Base-by-base conservation (phyloP, 2,888 invertebrate genomes). In the Thymelicus sylvestris region DNA sequence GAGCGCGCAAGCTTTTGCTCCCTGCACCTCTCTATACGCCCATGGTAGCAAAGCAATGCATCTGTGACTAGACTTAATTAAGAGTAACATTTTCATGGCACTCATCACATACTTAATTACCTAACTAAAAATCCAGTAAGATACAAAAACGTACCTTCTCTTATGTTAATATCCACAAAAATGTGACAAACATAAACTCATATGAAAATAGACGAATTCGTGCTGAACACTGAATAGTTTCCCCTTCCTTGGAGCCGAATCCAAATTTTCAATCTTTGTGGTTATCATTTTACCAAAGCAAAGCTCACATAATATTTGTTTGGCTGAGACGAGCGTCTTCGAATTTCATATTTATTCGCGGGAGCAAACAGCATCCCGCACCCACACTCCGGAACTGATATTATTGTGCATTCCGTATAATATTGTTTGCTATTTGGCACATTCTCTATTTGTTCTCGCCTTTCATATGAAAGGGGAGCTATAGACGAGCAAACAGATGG, bases 341-440 rank as follows among this genome's bases (percentile, higher is more conserved):
- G 90, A 91, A 93, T 93, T 92, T 93, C 93, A 93, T 93, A 93
- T 93, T 93, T 93, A 93, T 93, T 93, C 87, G 90, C 88, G 86
- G 84, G 88, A 87, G 92, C 86, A 93, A 93, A 93, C 90, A 78
- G 73, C 76, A 76, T 66, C 86, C 81, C 85, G 85, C 88, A 88
- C 89, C 86, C 86, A 84, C 79, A 65, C 85, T 83, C 85, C 92
- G 93, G 93, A 92, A 93, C 92, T 92, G 91, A 93, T 93, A 93
- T 93, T 93, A 93, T 93, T 93, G 93, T 93, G 93, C 93, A 93
- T 93, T 92, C 93, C 92, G 93, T 92, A 93, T 93, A 93, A 93
- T 93, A 93, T 93, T 93, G 93, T 93, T 93, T 93, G 92, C 93
- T 93, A 90, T 92, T 93, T 93, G 92, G 90, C 93, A 93, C 93